Evolutionary conservation across 2,113 vertebrate genomes (phyloP).

Genomic region (Lepidothrix coronata): DNA sequence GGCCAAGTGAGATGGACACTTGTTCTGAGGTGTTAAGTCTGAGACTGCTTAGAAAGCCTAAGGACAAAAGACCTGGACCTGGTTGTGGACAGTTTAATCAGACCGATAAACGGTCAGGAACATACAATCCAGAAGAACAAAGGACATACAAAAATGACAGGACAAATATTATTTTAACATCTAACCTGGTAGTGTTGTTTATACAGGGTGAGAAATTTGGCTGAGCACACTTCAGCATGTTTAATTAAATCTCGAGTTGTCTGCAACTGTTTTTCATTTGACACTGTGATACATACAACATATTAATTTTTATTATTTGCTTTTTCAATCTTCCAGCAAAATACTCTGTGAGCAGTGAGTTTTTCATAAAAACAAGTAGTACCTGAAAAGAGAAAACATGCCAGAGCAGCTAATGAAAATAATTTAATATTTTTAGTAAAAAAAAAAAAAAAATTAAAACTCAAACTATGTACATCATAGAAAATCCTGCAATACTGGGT

Average conservation of each 20-base stretch:
- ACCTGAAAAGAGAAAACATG: background rate
- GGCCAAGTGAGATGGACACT: background rate
- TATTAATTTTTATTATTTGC: background rate
- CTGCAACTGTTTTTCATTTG: background rate
- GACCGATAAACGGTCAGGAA: background rate
- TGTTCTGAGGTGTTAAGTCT: background rate
- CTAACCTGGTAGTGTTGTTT: background rate
- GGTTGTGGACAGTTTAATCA: background rate
- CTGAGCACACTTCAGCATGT: background rate
- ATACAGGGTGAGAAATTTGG: background rate
- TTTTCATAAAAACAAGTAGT: background rate
- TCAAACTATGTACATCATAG: background rate
- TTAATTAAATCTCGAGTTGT: background rate
- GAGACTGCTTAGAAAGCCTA: background rate
- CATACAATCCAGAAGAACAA: background rate
- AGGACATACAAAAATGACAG: background rate
- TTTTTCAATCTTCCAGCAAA: background rate
- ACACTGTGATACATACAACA: background rate
- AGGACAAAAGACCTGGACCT: background rate
- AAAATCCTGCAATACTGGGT: background rate
- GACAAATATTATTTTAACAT: background rate
- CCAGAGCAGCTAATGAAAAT: background rate
- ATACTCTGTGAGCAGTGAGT: background rate
- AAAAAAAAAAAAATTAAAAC: background rate
- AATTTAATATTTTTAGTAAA: background rate